Conservation (phyloP, 30 jellyfish, hydroid and myxozoan species). For the Hydractinia symbiolongicarpus region DNA sequence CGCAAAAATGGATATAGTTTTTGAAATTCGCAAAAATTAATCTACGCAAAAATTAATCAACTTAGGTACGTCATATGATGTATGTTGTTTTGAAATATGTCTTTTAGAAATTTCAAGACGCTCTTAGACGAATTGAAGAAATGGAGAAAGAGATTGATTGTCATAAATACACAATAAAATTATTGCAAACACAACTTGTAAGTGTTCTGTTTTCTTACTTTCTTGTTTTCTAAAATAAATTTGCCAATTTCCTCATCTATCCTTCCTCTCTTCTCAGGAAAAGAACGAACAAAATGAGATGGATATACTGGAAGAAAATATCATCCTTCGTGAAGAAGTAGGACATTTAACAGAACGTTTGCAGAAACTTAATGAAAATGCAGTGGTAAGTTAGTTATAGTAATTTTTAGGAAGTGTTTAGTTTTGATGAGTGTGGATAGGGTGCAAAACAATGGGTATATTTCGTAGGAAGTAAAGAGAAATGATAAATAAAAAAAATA, state of each 20-base stretch:
- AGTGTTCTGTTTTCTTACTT: not conserved
- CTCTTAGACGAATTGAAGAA: slow-evolving; percentile 57
- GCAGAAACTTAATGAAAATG: slow-evolving; percentile 2
- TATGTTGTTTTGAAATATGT: not conserved
- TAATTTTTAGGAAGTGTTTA: too few species aligned
- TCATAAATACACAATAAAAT: slow-evolving; percentile 51
- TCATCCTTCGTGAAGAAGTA: slow-evolving; percentile 26
- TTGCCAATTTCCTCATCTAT: too few species aligned
- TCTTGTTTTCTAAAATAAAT: not conserved
- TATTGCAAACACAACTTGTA: slow-evolving; percentile 70
- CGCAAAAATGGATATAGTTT: too few species aligned
- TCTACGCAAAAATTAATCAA: too few species aligned
- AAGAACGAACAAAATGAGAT: slow-evolving; percentile 18
- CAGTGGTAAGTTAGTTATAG: too few species aligned
- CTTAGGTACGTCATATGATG: too few species aligned
- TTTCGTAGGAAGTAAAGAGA: too few species aligned
- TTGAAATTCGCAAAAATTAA: too few species aligned
- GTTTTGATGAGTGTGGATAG: too few species aligned
- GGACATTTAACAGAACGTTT: slow-evolving; percentile 24
- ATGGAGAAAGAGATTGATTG: slow-evolving; percentile 50
- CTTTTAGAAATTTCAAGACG: slow-evolving; percentile 24
- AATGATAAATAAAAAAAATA: too few species aligned
- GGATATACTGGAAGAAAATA: slow-evolving; percentile 33
- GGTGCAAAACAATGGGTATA: too few species aligned
- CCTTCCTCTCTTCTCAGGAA: not conserved